These are phyloP conservation scores for Lagopus leucura DNA, from an alignment of 2,113 vertebrate genomes.

Conservation along the genomic window DNA sequence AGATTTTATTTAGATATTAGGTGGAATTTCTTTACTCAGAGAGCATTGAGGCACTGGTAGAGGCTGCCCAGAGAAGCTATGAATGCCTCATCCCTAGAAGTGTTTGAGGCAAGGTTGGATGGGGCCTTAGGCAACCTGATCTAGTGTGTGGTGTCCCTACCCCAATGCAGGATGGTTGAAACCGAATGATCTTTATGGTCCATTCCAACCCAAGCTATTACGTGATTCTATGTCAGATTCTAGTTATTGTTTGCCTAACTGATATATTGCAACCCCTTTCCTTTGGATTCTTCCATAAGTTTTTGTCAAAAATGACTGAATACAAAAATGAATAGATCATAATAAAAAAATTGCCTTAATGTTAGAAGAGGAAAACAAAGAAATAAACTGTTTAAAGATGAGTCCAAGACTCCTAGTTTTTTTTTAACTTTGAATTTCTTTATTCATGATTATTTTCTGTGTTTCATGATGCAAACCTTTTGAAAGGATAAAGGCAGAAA, in stretches of 20 bases:
- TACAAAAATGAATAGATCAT: not conserved
- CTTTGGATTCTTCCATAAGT: not conserved
- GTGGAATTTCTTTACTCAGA: too few species aligned
- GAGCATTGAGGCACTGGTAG: too few species aligned
- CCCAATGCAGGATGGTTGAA: too few species aligned
- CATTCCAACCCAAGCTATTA: too few species aligned
- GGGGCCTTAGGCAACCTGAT: too few species aligned
- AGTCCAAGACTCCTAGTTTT: not conserved
- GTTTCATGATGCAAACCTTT: not conserved
- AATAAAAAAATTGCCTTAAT: not conserved
- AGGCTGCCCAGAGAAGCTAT: too few species aligned
- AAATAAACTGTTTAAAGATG: not conserved
- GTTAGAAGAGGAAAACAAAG: accelerated
- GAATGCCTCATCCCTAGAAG: too few species aligned
- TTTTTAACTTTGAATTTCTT: not conserved
- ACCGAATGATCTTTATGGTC: too few species aligned
- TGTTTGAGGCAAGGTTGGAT: too few species aligned
- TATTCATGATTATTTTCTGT: not conserved
- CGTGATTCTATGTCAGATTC: not conserved
- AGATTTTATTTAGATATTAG: too few species aligned
- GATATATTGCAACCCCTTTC: not conserved
- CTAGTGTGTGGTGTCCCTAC: too few species aligned
- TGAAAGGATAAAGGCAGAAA: not conserved
- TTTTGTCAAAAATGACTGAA: not conserved
- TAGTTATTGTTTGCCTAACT: not conserved